Conservation (phyloP, 2,113 vertebrate genomes). For the Malaclemys terrapin region DNA sequence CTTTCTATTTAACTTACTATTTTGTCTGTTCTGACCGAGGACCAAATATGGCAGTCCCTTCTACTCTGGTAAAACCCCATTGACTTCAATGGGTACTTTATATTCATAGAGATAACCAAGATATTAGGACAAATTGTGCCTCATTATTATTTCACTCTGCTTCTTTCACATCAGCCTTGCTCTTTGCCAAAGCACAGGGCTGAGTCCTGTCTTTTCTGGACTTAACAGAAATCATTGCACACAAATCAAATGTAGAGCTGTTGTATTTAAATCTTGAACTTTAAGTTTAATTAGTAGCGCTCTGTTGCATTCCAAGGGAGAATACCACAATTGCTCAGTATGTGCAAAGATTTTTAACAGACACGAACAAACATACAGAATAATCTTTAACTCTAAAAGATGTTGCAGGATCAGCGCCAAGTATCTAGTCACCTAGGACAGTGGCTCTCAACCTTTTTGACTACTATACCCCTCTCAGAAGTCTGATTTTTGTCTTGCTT, state of each 20-base stretch:
- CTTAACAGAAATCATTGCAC: neutral
- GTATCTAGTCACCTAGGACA: neutral
- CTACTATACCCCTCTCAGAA: too few species aligned
- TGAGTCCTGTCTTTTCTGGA: neutral
- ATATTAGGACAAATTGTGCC: neutral
- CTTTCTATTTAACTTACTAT: neutral
- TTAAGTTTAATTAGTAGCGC: neutral
- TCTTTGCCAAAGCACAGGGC: neutral
- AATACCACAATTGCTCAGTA: neutral
- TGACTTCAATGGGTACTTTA: neutral
- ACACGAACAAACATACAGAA: neutral
- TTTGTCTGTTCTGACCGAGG: neutral
- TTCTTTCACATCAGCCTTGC: neutral
- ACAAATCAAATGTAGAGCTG: neutral
- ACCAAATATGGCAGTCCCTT: neutral
- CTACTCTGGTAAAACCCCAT: neutral
- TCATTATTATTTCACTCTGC: neutral
- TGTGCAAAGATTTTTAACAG: neutral
- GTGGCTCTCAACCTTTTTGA: too few species aligned
- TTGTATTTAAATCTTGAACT: neutral
- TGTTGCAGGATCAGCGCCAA: neutral
- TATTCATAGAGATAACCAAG: neutral
- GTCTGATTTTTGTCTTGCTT: too few species aligned
- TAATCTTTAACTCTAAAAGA: neutral
- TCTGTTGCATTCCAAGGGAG: neutral